Conservation (phyloP, 2,797 vertebrate genomes). For the Gephyroberyx darwinii region DNA sequence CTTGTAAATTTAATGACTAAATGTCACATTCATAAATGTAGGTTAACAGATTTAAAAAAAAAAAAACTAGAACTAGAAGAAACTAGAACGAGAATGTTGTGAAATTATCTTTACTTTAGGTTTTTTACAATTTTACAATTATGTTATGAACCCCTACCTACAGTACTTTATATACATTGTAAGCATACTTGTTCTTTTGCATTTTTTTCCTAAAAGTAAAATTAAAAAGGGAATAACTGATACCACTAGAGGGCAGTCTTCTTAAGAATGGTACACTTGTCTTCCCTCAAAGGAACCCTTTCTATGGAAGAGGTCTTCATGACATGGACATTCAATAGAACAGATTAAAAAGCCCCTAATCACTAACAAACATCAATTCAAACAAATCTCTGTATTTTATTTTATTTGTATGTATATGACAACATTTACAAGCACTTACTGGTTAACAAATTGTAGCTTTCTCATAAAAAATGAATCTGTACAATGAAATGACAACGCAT, state of each 20-base stretch:
- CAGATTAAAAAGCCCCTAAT: neutral
- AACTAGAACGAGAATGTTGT: no score
- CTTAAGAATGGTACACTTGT: neutral
- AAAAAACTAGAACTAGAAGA: no score
- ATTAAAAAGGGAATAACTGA: no score
- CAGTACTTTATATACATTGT: no score
- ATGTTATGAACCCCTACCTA: no score
- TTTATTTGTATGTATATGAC: conserved; percentile 43
- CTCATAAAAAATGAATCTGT: conserved; percentile 65
- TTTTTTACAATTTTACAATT: no score
- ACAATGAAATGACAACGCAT: conserved; percentile 63
- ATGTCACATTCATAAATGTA: no score
- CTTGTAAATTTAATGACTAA: no score
- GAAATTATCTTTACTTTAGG: no score
- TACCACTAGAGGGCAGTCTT: neutral
- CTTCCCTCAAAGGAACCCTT: neutral
- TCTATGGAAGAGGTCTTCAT: neutral
- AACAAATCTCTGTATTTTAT: conserved; percentile 9
- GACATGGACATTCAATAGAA: conserved; percentile 3
- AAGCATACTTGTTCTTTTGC: no score
- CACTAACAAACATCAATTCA: neutral
- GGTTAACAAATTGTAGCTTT: conserved; percentile 44
- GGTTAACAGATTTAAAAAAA: no score
- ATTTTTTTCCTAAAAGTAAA: no score
- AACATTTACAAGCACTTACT: conserved; percentile 50